Base-by-base conservation (phyloP, 1,140 invertebrate species). In the Delia radicum region DNA sequence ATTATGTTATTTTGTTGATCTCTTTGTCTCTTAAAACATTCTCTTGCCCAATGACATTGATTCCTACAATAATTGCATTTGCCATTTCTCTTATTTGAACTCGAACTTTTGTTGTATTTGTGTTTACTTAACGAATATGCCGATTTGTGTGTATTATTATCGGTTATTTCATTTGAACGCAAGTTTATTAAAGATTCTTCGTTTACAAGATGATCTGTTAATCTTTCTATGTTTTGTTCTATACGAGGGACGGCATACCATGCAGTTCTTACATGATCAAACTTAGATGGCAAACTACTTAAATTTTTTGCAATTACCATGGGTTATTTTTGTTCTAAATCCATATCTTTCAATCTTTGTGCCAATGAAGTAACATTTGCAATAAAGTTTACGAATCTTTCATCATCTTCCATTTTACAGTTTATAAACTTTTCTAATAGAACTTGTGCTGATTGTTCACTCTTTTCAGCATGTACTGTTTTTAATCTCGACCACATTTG, bases 131-230 rank as follows among this genome's bases (percentile, higher is more conserved):
- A 4, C 12, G 31, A 6, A 12, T 37, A 37, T 2, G 33, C 33
- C 8, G 33, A 7, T 37, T 7, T 0, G 24, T 26, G 21, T 26
- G 8, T 65, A 7, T 26, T 26, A 1, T 28, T 65, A n/a, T 69
- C 21, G 29, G 3, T 73, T 42, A 18, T 33, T 13, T 24, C 71
- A 26, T 3, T 21, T 46, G 31, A 18, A 7, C 15, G 1, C 18
- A 21, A 12, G n/a, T n/a, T n/a, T n/a, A n/a, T n/a, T n/a, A n/a
- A n/a, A n/a, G n/a, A n/a, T n/a, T n/a, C n/a, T n/a, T n/a, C n/a
- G 31, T 73, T 73, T 28, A 77, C 37, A 15, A 77, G 37, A 21
- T 73, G 76, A 28, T 74, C 69, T 8, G 76, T 77, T 29, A 77
- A 24, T 24, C 33, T 21, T 42, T 74, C 73, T 10, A 77, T 37